These are phyloP conservation scores for Amphipyra tragopoginis DNA, from an alignment of 2,888 invertebrate species.

Conservation along the genomic window DNA sequence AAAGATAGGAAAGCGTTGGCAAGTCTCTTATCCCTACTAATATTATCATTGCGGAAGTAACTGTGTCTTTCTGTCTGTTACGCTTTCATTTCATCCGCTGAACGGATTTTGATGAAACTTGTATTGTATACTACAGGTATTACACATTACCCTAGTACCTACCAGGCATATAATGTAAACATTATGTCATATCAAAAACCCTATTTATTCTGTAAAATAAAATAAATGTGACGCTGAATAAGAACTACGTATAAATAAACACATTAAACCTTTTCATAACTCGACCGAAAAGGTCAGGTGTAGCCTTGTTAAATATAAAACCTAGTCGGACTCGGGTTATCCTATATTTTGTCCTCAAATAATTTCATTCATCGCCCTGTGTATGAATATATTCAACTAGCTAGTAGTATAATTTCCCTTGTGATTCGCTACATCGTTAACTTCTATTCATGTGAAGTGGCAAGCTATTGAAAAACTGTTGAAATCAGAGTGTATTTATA, in stretches of 20 bases:
- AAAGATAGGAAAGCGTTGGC: too few species aligned
- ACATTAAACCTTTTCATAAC: constrained; percentile 36
- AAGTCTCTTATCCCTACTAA: too few species aligned
- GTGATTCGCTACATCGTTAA: constrained; percentile 81
- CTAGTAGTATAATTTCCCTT: constrained; percentile 76
- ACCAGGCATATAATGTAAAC: too few species aligned
- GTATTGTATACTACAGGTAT: too few species aligned
- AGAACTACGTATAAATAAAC: constrained; percentile 28
- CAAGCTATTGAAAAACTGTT: constrained; percentile 58
- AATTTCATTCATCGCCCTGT: constrained; percentile 49
- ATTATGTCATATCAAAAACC: background rate
- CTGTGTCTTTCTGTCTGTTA: too few species aligned
- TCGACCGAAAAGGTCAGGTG: constrained; percentile 32
- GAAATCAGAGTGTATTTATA: constrained; percentile 35
- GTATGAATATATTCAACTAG: constrained; percentile 67
- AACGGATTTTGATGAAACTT: too few species aligned
- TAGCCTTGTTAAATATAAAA: constrained; percentile 14
- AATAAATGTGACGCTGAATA: constrained; percentile 20
- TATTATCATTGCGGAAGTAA: too few species aligned
- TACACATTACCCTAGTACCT: too few species aligned
- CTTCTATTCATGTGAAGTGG: constrained; percentile 79
- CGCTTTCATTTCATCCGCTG: too few species aligned
- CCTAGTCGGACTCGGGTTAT: constrained; percentile 2
- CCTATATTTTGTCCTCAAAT: constrained; percentile 37
- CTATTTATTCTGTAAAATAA: background rate